phyloP scores from a whole-genome alignment of 2,113 vertebrate species.

The Pogonocichla stellata region DNA sequence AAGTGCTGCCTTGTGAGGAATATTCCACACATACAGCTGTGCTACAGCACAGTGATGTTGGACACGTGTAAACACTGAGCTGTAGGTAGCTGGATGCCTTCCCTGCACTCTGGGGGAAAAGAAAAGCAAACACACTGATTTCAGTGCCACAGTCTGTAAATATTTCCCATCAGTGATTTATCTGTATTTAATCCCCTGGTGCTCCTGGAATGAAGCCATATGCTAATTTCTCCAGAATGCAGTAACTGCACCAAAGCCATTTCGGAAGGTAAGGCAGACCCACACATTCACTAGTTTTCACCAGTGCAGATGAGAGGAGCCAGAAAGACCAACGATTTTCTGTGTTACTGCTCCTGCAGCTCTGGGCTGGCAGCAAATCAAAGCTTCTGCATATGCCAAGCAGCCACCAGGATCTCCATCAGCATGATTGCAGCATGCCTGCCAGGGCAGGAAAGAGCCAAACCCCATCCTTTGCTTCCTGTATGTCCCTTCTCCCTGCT shows the following conservation, averaged over 20 bases:
- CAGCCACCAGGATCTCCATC: not conserved
- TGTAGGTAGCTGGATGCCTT: not conserved
- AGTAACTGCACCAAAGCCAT: not conserved
- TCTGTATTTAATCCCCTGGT: not conserved
- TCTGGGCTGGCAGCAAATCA: not conserved
- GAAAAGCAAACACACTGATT: not conserved
- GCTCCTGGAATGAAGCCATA: not conserved
- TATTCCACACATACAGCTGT: not conserved
- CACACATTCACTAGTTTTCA: not conserved
- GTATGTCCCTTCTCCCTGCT: not conserved
- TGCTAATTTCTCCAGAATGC: not conserved
- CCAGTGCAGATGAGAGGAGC: not conserved
- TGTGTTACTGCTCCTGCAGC: not conserved
- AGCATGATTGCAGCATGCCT: not conserved
- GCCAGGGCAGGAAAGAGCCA: not conserved
- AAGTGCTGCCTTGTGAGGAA: not conserved
- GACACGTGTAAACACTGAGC: not conserved
- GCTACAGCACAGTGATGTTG: not conserved
- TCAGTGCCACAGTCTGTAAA: not conserved
- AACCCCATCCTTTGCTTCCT: not conserved
- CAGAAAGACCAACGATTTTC: not conserved
- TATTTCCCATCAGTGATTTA: not conserved
- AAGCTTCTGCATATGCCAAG: not conserved
- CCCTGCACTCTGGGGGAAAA: not conserved
- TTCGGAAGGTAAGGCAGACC: not conserved